Evolutionary conservation across 2,888 invertebrate species (phyloP), one percentile per base, ranked within the genome.

Genomic region (Protonemura montana): DNA sequence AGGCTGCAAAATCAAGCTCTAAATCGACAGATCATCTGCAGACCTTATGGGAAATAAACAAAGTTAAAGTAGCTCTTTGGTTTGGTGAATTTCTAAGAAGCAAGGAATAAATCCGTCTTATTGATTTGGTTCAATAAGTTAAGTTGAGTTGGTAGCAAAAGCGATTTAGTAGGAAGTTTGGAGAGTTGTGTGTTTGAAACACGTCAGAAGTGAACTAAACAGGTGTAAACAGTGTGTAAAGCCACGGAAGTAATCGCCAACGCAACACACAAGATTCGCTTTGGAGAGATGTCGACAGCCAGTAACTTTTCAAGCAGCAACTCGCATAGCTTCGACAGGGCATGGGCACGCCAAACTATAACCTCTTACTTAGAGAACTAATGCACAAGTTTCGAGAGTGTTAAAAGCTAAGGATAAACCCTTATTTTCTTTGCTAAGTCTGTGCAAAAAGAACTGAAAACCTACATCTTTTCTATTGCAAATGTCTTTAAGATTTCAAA

Each of bases 221-320:
- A 83, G 29, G 84, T 84, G 84, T 84, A 76, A 84, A 27, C 84
- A 76, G 84, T 10, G 84, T 84, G 84, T 76, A 84, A 84, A 84
- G 84, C 84, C 59, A 76, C 59, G 59, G 59, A 84, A 84, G 84
- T 84, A 84, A 84, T 59, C 26, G 84, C 82, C 29, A 82, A 82
- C 84, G 76, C 59, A 81, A 81, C 29, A 28, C 29, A 81, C 27
- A 59, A 59, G 59, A 59, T 59, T 59, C 59, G 59, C 59, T 59
- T 59, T 81, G 21, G 29, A 7, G 82, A 30, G 30, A 26, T 82
- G 82, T 41, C 42, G 82, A 82, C 82, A 82, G 35, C 26, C 26
- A 41, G 42, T 26, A 82, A 82, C 82, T 82, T 82, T 78, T 82
- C 41, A 82, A 42, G 42, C 41, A 26, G 26, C 41, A 35, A 59